A percentile compares a stretch with the other conserved stretches of the same genome.
Conservation (phyloP, 2,888 invertebrate species). For the Sinohyriopsis cumingii region DNA sequence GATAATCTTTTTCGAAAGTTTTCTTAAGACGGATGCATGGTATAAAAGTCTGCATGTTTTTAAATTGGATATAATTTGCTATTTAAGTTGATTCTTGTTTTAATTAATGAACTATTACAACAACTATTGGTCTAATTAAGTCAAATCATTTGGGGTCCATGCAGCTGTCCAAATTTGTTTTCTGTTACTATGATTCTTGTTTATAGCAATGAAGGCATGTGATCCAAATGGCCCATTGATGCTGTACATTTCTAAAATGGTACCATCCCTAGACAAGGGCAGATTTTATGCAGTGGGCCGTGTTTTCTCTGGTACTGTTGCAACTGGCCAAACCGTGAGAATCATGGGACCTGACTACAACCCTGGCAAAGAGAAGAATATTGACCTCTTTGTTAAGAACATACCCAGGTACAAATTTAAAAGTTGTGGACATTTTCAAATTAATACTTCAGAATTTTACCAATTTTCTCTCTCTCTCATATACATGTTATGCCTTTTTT, state of each 20-base stretch:
- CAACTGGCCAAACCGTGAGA: constrained; percentile 80
- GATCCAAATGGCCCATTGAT: constrained; percentile 97
- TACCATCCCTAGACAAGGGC: constrained; percentile 99
- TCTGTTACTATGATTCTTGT: background rate
- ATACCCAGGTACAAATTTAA: constrained; percentile 82
- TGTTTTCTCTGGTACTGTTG: constrained; percentile 95
- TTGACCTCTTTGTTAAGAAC: constrained; percentile 96
- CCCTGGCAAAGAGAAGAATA: constrained; percentile 88
- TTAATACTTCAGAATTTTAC: too few relatives aligned
- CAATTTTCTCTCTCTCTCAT: too few relatives aligned
- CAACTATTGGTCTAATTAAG: too few relatives aligned
- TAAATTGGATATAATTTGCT: too few relatives aligned
- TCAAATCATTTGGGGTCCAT: too few relatives aligned
- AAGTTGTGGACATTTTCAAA: background rate
- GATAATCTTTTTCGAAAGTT: too few relatives aligned
- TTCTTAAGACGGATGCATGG: too few relatives aligned
- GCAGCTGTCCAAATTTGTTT: too few relatives aligned
- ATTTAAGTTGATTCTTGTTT: too few relatives aligned
- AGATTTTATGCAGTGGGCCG: constrained; percentile 99
- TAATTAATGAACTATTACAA: too few relatives aligned
- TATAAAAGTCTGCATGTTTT: too few relatives aligned
- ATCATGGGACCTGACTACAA: constrained; percentile 99
- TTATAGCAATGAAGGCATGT: constrained; percentile 81
- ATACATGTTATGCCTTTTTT: too few relatives aligned
- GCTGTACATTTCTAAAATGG: constrained; percentile 99